Percentiles rank a stretch among this genome's conserved stretches.
phyloP scores from a whole-genome alignment of 2,888 invertebrate genomes.

The Ormyrus nitidulus region DNA sequence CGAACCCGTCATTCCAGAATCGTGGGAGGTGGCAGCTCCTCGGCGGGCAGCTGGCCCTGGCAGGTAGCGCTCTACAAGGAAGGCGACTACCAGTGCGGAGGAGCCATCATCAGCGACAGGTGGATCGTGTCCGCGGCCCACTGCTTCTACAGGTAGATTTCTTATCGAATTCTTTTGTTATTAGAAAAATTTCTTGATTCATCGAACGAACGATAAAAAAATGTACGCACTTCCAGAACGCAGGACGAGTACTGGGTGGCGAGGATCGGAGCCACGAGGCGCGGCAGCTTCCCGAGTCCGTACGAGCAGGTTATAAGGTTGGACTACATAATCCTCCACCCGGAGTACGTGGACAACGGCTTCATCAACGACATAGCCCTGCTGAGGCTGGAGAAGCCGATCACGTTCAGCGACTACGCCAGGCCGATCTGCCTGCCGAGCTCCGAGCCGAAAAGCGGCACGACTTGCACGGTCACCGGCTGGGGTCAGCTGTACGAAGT shows the following conservation, averaged over 20 bases:
- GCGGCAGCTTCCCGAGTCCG: slow-evolving; percentile 85
- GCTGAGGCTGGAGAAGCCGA: slow-evolving; percentile 79
- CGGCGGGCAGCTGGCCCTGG: slow-evolving; percentile 89
- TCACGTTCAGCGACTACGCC: slow-evolving; percentile 80
- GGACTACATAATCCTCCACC: slow-evolving; percentile 82
- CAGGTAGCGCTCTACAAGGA: slow-evolving; percentile 91
- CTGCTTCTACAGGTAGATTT: slow-evolving; percentile 86
- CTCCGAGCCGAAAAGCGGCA: slow-evolving; percentile 80
- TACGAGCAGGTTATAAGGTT: slow-evolving; percentile 84
- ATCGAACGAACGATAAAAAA: not conserved
- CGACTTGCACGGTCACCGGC: slow-evolving; percentile 86
- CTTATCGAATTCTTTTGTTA: not conserved
- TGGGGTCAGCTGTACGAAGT: slow-evolving; percentile 90
- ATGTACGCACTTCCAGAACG: slow-evolving; percentile 76
- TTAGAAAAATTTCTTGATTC: not conserved
- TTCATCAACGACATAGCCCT: slow-evolving; percentile 88
- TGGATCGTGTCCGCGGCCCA: slow-evolving; percentile 90
- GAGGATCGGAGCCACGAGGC: slow-evolving; percentile 84
- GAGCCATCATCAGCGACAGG: slow-evolving; percentile 82
- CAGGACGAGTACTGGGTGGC: slow-evolving; percentile 88
- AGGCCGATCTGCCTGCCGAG: slow-evolving; percentile 82
- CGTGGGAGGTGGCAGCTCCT: slow-evolving; percentile 87
- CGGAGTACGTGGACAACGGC: slow-evolving; percentile 84
- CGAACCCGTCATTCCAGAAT: slow-evolving; percentile 79
- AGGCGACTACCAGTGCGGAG: slow-evolving; percentile 90